A percentile compares a stretch with the other conserved stretches of the same genome.
These are phyloP conservation scores for Gymnocypris eckloni DNA, from an alignment of 2,797 vertebrate species.

Conservation along the genomic window DNA sequence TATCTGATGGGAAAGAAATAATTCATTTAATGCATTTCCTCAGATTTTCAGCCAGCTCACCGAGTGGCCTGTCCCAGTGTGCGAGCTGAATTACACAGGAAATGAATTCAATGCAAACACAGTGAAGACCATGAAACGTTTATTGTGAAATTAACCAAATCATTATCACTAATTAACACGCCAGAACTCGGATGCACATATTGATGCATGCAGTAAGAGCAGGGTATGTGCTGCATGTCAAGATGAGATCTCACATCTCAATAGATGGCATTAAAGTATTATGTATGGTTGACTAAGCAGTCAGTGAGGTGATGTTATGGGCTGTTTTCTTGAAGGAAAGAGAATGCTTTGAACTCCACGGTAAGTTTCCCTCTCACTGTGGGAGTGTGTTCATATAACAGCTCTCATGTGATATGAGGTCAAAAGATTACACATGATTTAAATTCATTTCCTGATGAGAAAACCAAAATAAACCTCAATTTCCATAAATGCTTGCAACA, in stretches of 20 bases:
- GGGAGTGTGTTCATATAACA: not conserved
- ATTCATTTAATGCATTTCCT: slow-evolving; percentile 7
- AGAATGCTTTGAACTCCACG: slow-evolving; percentile 2
- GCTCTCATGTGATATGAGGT: slow-evolving; percentile 1
- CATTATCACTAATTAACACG: slow-evolving; percentile 34
- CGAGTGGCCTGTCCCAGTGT: not conserved
- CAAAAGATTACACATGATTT: not conserved
- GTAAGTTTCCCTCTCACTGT: not conserved
- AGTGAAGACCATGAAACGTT: slow-evolving; percentile 35
- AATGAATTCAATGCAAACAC: slow-evolving; percentile 12
- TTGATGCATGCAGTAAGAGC: not conserved
- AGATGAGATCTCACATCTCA: slow-evolving; percentile 1
- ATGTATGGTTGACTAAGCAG: slow-evolving; percentile 17
- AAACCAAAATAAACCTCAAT: not conserved
- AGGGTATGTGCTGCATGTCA: not conserved
- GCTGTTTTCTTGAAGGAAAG: slow-evolving; percentile 5
- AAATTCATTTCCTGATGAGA: not conserved
- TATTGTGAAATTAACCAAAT: slow-evolving; percentile 29
- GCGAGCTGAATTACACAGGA: slow-evolving; percentile 29
- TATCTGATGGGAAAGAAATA: slow-evolving; percentile 20
- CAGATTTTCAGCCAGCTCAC: not conserved
- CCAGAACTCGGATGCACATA: not conserved
- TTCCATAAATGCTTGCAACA: not conserved
- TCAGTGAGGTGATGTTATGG: slow-evolving; percentile 31
- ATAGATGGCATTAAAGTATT: slow-evolving; percentile 34